Conservation (phyloP, 2,888 invertebrate genomes). For the Eumacrocentrus americanus region DNA sequence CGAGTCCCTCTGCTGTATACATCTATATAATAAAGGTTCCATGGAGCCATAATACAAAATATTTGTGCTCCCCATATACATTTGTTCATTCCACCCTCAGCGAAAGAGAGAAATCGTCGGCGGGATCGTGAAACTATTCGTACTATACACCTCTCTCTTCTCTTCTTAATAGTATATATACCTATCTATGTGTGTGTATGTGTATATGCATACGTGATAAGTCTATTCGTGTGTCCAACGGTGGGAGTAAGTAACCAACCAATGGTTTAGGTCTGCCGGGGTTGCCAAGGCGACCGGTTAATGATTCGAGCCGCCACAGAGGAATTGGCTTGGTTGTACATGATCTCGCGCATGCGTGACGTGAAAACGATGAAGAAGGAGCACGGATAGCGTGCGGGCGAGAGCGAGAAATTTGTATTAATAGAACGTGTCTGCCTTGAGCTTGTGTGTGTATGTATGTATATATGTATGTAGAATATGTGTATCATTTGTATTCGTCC, state of each 20-base stretch:
- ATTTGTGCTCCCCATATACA: neutral
- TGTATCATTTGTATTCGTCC: neutral
- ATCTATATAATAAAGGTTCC: too few species aligned
- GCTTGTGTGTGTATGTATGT: too few species aligned
- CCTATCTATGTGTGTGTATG: neutral
- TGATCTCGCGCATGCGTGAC: constrained; percentile 24
- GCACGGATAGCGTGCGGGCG: neutral
- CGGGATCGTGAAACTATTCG: constrained; percentile 10
- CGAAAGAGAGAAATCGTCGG: constrained; percentile 4
- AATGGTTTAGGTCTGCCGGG: constrained; percentile 54
- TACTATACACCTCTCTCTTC: neutral
- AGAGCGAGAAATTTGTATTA: constrained; percentile 9
- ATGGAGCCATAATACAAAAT: too few species aligned
- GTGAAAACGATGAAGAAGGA: constrained; percentile 11
- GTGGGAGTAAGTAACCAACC: constrained; percentile 49
- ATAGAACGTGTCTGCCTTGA: constrained; percentile 8
- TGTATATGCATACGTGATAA: neutral
- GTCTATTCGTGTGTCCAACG: constrained; percentile 7
- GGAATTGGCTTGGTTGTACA: constrained; percentile 54
- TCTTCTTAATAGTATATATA: neutral
- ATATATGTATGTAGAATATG: too few species aligned
- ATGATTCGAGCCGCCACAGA: constrained; percentile 60
- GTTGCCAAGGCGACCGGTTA: constrained; percentile 62
- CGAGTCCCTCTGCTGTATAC: too few species aligned
- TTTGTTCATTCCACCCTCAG: neutral